These are phyloP conservation scores for Riparia riparia DNA, from an alignment of 2,113 vertebrate species.

Conservation along the genomic window DNA sequence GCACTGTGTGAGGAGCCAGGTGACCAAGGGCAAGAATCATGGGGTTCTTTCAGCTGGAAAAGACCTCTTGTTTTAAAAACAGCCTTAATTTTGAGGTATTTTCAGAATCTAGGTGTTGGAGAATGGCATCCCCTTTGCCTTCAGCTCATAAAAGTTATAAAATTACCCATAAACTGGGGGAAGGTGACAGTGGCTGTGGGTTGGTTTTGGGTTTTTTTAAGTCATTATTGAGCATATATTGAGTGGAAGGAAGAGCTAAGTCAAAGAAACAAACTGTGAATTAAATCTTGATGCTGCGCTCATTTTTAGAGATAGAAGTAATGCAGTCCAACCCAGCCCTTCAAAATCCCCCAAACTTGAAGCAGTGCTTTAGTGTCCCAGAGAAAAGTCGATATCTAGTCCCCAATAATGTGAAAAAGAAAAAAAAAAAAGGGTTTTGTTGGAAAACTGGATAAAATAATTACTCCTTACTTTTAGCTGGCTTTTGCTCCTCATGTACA, in stretches of 20 bases:
- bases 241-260: neutral
- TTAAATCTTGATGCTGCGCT: neutral
- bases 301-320: neutral
- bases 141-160: neutral
- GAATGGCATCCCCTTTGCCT: neutral
- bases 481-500: neutral
- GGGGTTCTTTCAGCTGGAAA: neutral
- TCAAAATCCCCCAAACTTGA: neutral
- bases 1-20: neutral
- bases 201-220: too few relatives aligned
- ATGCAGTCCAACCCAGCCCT: neutral
- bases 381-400: neutral
- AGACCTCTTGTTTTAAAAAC: rapidly evolving
- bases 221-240: neutral
- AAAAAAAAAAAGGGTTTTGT: neutral
- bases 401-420: neutral
- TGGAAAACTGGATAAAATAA: neutral
- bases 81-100: neutral
- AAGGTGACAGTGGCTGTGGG: neutral
- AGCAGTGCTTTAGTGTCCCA: neutral
- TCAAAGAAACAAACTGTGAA: neutral
- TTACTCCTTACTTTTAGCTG: neutral
- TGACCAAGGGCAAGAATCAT: neutral
- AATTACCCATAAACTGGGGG: neutral
- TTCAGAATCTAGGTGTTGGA: neutral